These are phyloP conservation scores for Pyrgilauda ruficollis DNA, from an alignment of 2,113 vertebrate species.

Conservation along the genomic window DNA sequence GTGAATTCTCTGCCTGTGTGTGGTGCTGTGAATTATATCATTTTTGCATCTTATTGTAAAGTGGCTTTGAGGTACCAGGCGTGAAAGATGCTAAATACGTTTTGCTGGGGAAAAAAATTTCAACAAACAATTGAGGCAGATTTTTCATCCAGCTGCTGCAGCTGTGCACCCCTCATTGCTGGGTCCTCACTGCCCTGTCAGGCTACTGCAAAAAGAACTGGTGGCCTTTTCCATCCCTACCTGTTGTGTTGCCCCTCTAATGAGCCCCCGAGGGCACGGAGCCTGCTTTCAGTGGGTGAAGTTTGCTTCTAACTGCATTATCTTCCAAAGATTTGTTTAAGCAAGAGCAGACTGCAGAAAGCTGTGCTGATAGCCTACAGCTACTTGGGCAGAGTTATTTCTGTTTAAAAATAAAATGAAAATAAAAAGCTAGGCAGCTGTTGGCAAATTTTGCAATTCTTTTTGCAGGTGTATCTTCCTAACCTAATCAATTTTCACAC, in stretches of 20 bases:
- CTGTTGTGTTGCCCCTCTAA: neutral
- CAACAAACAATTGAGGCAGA: neutral
- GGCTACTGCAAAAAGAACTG: neutral
- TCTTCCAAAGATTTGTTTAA: neutral
- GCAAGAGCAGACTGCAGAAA: neutral
- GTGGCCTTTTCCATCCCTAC: neutral
- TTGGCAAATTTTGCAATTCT: neutral
- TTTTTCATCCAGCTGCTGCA: neutral
- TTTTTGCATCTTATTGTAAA: slow-evolving; percentile 14
- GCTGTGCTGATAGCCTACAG: neutral
- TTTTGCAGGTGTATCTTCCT: neutral
- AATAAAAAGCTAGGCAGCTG: neutral
- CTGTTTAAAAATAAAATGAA: neutral
- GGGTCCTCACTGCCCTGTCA: neutral
- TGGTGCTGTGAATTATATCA: neutral
- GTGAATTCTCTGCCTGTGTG: neutral
- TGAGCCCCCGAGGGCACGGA: neutral
- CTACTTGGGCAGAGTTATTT: neutral
- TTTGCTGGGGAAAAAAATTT: neutral
- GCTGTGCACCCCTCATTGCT: neutral
- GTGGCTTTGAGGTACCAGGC: neutral
- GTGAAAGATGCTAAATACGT: neutral
- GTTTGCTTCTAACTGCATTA: neutral
- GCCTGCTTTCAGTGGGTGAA: neutral
- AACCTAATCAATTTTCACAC: neutral